Percentiles rank a stretch among this genome's conserved stretches.
Conservation (phyloP, 1,140 invertebrate species). For the Euglossa dilemma region DNA sequence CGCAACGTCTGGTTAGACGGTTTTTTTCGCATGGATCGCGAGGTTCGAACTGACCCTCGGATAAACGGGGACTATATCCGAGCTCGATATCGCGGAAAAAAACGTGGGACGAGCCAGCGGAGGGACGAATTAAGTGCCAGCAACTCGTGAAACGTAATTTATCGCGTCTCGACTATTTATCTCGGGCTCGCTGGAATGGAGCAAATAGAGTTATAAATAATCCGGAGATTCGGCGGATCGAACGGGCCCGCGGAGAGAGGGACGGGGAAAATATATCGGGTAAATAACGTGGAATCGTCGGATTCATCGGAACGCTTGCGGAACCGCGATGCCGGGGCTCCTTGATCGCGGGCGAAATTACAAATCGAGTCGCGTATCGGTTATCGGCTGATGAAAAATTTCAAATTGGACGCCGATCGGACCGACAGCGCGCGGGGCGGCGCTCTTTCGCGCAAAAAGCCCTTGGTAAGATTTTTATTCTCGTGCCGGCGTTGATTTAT, state of each 20-base stretch:
- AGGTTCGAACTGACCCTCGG: background rate
- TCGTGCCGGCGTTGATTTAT: slow-evolving; percentile 61
- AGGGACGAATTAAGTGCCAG: background rate
- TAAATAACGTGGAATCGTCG: slow-evolving; percentile 23
- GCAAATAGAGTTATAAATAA: slow-evolving; percentile 47
- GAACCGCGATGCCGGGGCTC: background rate
- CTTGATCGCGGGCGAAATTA: slow-evolving; percentile 19
- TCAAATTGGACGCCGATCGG: slow-evolving; percentile 20
- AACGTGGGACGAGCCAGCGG: no score
- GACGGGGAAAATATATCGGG: background rate
- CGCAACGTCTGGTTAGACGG: no score
- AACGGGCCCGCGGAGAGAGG: background rate
- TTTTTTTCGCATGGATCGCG: no score
- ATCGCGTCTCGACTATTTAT: slow-evolving; percentile 18
- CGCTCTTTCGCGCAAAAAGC: slow-evolving; percentile 9
- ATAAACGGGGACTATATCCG: no score
- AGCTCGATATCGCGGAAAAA: no score
- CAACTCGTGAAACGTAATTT: slow-evolving; percentile 3
- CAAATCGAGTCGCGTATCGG: slow-evolving; percentile 8
- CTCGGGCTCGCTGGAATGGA: background rate
- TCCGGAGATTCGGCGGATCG: background rate
- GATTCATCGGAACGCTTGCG: background rate
- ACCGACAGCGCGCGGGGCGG: background rate
- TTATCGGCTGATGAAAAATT: slow-evolving; percentile 45
- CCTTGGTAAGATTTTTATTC: slow-evolving; percentile 64